Percentiles rank a stretch among this genome's conserved stretches.
phyloP scores from a whole-genome alignment of 2,888 invertebrate genomes.

The Eupithecia pulchellata region DNA sequence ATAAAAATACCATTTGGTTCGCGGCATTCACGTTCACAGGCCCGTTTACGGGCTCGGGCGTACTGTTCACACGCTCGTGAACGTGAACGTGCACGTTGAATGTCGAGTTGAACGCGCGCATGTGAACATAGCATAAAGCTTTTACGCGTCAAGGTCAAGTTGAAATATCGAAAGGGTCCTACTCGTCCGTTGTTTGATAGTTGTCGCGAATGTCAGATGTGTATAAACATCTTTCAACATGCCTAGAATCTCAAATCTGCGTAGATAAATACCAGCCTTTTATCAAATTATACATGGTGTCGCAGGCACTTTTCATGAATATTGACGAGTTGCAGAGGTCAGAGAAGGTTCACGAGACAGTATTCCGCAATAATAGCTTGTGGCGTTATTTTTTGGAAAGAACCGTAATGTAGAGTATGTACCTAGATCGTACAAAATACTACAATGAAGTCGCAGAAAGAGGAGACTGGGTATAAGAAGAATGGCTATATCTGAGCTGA shows the following conservation, averaged over 20 bases:
- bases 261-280: not conserved
- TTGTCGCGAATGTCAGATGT: not conserved
- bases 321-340: not conserved
- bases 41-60: too few relatives aligned
- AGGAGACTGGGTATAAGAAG: too few relatives aligned
- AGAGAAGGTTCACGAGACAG: not conserved
- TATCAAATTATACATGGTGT: not conserved
- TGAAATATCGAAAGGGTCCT: not conserved
- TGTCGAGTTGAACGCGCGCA: too few relatives aligned
- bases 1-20: too few relatives aligned
- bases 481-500: too few relatives aligned
- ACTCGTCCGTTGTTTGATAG: not conserved
- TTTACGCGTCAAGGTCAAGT: not conserved
- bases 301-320: not conserved
- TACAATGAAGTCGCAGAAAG: too few relatives aligned
- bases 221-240: not conserved
- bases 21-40: too few relatives aligned
- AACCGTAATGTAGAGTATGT: not conserved
- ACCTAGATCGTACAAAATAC: too few relatives aligned
- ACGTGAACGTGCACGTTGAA: too few relatives aligned
- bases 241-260: not conserved
- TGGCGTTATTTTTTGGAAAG: not conserved
- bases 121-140: too few relatives aligned
- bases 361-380: not conserved
- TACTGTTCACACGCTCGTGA: too few relatives aligned